Base-by-base conservation (phyloP, 2,113 vertebrate genomes). In the Anhinga rufa region DNA sequence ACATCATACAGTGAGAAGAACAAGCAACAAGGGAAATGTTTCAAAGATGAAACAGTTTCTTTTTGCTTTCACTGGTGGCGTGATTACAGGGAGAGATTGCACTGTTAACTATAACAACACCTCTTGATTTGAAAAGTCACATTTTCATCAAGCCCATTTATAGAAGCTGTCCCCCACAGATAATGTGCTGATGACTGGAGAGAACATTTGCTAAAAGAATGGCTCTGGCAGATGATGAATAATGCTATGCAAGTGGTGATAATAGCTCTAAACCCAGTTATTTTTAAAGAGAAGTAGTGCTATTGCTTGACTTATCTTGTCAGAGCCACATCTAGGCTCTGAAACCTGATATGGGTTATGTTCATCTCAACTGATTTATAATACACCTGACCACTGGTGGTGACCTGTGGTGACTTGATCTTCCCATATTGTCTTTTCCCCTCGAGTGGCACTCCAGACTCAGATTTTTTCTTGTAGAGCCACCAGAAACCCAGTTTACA, bases 11-110 rank as follows among this genome's bases (percentile, higher is more conserved):
- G 66, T 55, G 81, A 95, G 87, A 92, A 93, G 96, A 96, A 92
- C 84, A 95, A 90, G 78, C 38, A 85, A 90, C 82, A 88, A 82
- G 20, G 60, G 82, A 95, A 95, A 66, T 91, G 84, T 93, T 97
- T 88, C 54, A 58, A 77, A 86, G 95, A 93, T 90, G n/a, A 96
- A 82, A 90, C 58, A 51, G 71, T 42, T 90, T 82, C 24, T 77
- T 95, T 88, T 72, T 70, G 10, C 77, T 95, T 78, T 90, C 51
- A 10, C 44, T 82, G 49, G 74, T 92, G 77, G 62, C 2, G 4
- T 82, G 62, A 90, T 95, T 96, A 64, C 51, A 82, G 49, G 68
- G 81, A 52, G 68, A 92, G 61, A 84, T 88, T 76, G 80, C 46
- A 34, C 76, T 83, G 54, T 93, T 93, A 87, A 60, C 81, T 91